Conservation (phyloP, 2,888 invertebrate species). For the Perizoma affinitatum region DNA sequence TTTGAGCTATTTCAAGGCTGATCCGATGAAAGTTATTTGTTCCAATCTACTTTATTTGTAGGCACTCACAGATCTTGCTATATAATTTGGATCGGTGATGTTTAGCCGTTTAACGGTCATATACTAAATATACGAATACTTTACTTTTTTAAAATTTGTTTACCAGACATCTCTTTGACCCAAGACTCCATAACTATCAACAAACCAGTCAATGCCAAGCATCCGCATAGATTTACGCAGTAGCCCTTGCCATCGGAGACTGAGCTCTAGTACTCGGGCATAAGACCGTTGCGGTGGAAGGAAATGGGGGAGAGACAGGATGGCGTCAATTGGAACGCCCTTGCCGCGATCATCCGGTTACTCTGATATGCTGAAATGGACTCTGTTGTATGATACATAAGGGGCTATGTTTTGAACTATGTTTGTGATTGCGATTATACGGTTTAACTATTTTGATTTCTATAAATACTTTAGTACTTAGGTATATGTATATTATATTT, state of each 20-base stretch:
- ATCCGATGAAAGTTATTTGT: no score
- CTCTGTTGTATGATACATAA: conserved; percentile 17
- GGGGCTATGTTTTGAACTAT: neutral
- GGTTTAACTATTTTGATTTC: no score
- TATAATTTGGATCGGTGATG: no score
- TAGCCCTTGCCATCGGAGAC: conserved; percentile 29
- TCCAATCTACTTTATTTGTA: no score
- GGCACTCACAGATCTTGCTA: no score
- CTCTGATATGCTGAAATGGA: conserved; percentile 30
- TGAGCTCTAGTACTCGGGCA: conserved; percentile 35
- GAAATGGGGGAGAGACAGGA: conserved; percentile 71
- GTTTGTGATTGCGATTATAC: neutral
- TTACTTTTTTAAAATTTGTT: no score
- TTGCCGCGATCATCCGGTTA: conserved; percentile 69
- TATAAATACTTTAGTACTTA: no score
- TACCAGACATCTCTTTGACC: neutral
- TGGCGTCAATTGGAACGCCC: conserved; percentile 74
- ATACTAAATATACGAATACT: no score
- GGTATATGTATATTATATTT: no score
- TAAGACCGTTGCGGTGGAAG: conserved; percentile 47
- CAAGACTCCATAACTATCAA: neutral
- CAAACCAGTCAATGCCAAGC: conserved; percentile 15
- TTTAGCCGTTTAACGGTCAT: no score
- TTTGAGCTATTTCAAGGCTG: no score
- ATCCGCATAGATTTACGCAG: conserved; percentile 28